A percentile compares a stretch with the other conserved stretches of the same genome.
Evolutionary conservation across 1,140 invertebrate species (phyloP).

Genomic region (Aphis gossypii): DNA sequence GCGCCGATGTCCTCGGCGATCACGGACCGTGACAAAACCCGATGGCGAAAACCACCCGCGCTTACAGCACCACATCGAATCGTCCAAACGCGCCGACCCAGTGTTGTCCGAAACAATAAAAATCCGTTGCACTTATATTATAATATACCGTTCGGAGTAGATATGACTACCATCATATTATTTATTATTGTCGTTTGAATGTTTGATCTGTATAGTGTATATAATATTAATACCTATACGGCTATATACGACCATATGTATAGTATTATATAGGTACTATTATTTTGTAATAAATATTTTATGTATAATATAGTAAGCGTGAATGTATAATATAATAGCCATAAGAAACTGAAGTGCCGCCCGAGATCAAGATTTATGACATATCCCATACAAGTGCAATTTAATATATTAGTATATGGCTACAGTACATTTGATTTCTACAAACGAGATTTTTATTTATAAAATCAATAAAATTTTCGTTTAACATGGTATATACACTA

Average conservation of each 20-base stretch:
- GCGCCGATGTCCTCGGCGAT: background rate
- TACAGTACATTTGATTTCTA: background rate
- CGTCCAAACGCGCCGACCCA: background rate
- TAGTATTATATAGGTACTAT: background rate
- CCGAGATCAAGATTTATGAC: background rate
- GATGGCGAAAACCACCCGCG: background rate
- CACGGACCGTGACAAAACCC: background rate
- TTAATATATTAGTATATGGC: background rate
- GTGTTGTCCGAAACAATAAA: background rate
- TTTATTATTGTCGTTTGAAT: background rate
- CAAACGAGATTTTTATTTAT: background rate
- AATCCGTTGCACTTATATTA: background rate
- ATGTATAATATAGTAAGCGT: background rate
- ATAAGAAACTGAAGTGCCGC: too few species aligned
- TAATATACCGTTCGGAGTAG: background rate
- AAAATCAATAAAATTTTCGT: background rate
- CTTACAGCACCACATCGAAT: background rate
- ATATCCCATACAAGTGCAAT: background rate
- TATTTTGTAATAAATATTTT: background rate
- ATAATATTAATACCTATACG: background rate
- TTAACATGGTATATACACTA: background rate
- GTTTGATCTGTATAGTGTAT: background rate
- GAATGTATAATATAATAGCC: background rate
- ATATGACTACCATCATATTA: background rate
- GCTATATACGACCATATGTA: background rate